Percentiles rank a stretch among this genome's conserved stretches.
Evolutionary conservation across 2,797 vertebrate species (phyloP).

Genomic region (Mus minutoides): DNA sequence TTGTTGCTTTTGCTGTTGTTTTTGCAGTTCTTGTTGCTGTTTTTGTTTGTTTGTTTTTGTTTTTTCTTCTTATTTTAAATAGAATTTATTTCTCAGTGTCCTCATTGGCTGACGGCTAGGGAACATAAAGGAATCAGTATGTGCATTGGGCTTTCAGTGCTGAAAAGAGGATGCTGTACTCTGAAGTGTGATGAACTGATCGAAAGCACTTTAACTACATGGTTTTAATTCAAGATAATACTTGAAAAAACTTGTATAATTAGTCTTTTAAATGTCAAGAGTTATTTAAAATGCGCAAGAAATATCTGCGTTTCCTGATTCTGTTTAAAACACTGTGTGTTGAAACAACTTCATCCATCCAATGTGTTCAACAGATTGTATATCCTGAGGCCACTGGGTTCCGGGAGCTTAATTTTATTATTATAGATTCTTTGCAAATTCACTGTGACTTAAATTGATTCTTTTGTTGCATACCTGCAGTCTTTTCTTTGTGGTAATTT

Average conservation of each 20-base stretch:
- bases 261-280: constrained; percentile 58
- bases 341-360: constrained; percentile 21
- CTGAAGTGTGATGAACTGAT: not conserved
- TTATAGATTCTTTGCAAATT: constrained; percentile 57
- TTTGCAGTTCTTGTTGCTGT: not conserved
- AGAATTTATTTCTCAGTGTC: not conserved
- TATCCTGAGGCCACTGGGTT: constrained; percentile 50
- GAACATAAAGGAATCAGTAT: not conserved
- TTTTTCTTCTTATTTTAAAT: too few relatives aligned
- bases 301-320: constrained; percentile 17
- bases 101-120: not conserved
- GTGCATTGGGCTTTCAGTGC: not conserved
- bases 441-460: constrained; percentile 21
- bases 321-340: not conserved
- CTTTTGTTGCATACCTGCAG: not conserved
- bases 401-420: constrained; percentile 65
- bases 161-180: not conserved
- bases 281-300: not conserved
- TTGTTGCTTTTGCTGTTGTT: not conserved
- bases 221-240: not conserved
- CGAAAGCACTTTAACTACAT: not conserved
- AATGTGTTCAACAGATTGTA: constrained; percentile 7
- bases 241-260: constrained; percentile 24
- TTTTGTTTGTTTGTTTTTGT: not conserved
- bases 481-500: constrained; percentile 37